Conservation (phyloP, 92 coral and sea anemone species). For the Phymanthus crucifer region DNA sequence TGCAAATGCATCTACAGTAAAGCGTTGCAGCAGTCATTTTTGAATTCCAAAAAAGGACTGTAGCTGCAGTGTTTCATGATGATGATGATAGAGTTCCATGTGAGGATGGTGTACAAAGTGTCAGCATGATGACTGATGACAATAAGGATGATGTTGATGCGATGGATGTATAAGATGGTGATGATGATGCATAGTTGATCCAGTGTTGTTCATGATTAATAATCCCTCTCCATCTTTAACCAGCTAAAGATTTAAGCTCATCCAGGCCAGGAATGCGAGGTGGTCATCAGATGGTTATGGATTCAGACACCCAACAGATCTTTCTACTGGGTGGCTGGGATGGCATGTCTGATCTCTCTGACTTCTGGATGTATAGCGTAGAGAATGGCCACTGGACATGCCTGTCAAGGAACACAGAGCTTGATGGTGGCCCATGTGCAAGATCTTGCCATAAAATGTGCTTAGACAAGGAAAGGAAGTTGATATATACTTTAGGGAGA, state of each 20-base stretch:
- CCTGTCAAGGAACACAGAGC: conserved; percentile 85
- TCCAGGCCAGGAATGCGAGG: conserved; percentile 96
- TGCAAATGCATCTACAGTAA: too few relatives aligned
- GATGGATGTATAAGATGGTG: too few relatives aligned
- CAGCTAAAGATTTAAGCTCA: conserved; percentile 37
- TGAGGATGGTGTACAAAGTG: too few relatives aligned
- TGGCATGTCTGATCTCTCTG: conserved; percentile 86
- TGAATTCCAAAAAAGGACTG: too few relatives aligned
- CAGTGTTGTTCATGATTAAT: not conserved
- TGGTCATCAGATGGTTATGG: conserved; percentile 97
- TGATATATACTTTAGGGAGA: conserved; percentile 91
- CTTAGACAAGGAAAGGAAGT: conserved; percentile 76
- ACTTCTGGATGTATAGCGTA: conserved; percentile 88
- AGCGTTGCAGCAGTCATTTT: too few relatives aligned
- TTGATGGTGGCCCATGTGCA: conserved; percentile 97
- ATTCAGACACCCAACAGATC: conserved; percentile 78
- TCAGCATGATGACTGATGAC: too few relatives aligned
- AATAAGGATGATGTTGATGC: too few relatives aligned
- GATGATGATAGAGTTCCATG: too few relatives aligned
- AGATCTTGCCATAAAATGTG: conserved; percentile 98
- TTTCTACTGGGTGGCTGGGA: conserved; percentile 99
- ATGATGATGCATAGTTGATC: not conserved
- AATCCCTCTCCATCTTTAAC: not conserved
- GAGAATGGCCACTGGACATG: conserved; percentile 76
- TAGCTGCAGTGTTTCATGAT: too few relatives aligned